These are phyloP conservation scores for Schizothorax lantsangensis DNA, from an alignment of 2,797 vertebrate genomes.

Conservation along the genomic window DNA sequence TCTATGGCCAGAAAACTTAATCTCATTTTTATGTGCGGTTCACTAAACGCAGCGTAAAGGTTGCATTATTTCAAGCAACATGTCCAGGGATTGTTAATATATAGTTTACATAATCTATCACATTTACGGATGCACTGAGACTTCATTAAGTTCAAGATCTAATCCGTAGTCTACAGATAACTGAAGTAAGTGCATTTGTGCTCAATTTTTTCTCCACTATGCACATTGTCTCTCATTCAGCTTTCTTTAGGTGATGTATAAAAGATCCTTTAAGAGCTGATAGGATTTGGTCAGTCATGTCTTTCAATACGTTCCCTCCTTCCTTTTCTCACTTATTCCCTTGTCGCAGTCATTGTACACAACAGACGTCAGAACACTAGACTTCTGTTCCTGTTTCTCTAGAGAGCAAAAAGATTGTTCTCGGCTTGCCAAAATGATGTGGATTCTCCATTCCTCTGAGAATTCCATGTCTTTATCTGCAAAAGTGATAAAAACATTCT, in stretches of 20 bases:
- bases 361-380: slow-evolving; percentile 61
- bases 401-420: slow-evolving; percentile 61
- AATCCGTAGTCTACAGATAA: neutral
- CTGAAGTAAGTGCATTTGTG: neutral
- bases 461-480: slow-evolving; percentile 69
- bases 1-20: slow-evolving; percentile 45
- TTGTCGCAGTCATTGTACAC: slow-evolving; percentile 43
- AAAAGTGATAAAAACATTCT: slow-evolving; percentile 72
- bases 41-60: slow-evolving; percentile 31
- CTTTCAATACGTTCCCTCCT: slow-evolving; percentile 46
- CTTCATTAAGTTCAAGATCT: slow-evolving; percentile 42
- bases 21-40: slow-evolving; percentile 47
- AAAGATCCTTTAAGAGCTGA: slow-evolving; percentile 28
- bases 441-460: slow-evolving; percentile 68
- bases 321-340: slow-evolving; percentile 36
- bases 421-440: slow-evolving; percentile 64
- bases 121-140: slow-evolving; percentile 42
- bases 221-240: neutral
- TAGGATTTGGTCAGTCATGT: slow-evolving; percentile 47
- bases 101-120: slow-evolving; percentile 19
- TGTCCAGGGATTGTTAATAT: neutral
- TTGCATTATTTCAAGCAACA: slow-evolving; percentile 20
- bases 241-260: slow-evolving; percentile 44
- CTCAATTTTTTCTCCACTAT: neutral
- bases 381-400: slow-evolving; percentile 66